A percentile compares a stretch with the other conserved stretches of the same genome.
phyloP scores from a whole-genome alignment of 37 sponge, comb jelly and placozoan species.

The Corticium candelabrum region DNA sequence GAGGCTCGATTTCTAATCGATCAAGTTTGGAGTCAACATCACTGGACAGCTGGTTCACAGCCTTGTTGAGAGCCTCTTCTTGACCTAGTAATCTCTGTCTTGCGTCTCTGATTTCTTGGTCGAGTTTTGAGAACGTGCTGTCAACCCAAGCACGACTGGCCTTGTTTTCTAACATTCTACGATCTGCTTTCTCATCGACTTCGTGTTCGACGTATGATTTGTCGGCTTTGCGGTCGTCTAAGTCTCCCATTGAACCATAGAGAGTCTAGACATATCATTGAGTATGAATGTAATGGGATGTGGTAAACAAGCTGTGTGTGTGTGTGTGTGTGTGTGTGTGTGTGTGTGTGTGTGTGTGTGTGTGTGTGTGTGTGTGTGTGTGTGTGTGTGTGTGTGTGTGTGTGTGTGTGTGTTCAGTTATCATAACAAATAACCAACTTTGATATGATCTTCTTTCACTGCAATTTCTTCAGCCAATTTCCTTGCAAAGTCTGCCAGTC shows the following conservation, averaged over 20 bases:
- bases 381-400: too few species aligned
- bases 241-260: constrained; percentile 60
- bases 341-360: too few species aligned
- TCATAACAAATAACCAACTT: constrained; percentile 23
- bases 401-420: background rate
- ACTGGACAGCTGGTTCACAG: constrained; percentile 59
- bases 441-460: constrained; percentile 71
- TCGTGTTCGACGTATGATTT: constrained; percentile 35
- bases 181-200: constrained; percentile 84
- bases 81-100: constrained; percentile 56
- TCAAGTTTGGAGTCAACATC: constrained; percentile 92
- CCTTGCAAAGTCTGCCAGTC: constrained; percentile 66
- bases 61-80: constrained; percentile 66
- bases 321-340: too few species aligned
- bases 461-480: constrained; percentile 65
- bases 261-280: constrained; percentile 41
- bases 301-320: too few species aligned
- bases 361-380: background rate
- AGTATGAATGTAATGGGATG: background rate
- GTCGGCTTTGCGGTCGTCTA: constrained; percentile 81
- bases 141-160: constrained; percentile 95
- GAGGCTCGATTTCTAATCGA: constrained; percentile 69
- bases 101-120: constrained; percentile 75
- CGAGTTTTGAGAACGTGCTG: constrained; percentile 79
- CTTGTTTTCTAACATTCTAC: constrained; percentile 78